These are phyloP conservation scores for Catocala sponsa DNA, from an alignment of 2,888 invertebrate genomes.

Conservation along the genomic window DNA sequence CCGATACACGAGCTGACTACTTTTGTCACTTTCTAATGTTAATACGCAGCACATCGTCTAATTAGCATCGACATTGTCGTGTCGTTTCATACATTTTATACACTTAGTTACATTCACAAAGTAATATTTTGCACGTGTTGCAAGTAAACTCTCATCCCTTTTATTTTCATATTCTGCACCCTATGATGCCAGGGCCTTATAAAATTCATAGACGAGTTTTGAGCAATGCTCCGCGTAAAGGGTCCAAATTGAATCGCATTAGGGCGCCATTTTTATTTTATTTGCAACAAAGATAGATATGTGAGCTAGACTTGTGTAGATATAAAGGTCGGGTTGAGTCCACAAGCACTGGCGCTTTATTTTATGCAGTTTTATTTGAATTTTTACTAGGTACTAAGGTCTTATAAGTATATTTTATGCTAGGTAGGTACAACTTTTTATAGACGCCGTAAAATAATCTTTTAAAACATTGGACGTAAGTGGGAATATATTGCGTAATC, in stretches of 20 bases:
- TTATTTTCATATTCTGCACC: conserved; percentile 16
- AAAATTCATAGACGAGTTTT: conserved; percentile 51
- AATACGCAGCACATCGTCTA: conserved; percentile 9
- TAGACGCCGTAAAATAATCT: conserved; percentile 9
- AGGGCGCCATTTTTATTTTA: conserved; percentile 44
- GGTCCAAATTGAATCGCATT: conserved; percentile 55
- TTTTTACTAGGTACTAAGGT: conserved; percentile 2
- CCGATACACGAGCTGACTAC: neutral
- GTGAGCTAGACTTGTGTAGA: neutral
- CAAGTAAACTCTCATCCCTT: conserved; percentile 18
- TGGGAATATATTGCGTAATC: conserved; percentile 10
- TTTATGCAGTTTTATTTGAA: conserved; percentile 15
- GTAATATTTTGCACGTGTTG: conserved; percentile 19
- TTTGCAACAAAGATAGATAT: conserved; percentile 45
- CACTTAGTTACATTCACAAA: conserved; percentile 8
- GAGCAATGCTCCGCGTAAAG: conserved; percentile 35
- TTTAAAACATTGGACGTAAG: conserved; percentile 3
- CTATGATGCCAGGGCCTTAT: conserved; percentile 36
- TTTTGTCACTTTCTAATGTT: conserved; percentile 14
- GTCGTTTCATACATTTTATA: conserved; percentile 6
- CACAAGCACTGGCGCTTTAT: neutral
- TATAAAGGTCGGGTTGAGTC: neutral
- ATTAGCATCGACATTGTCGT: conserved; percentile 7
- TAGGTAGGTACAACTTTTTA: neutral
- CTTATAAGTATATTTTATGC: conserved; percentile 5